Conservation (phyloP, 2,888 invertebrate species). For the Tetranychus piercei region DNA sequence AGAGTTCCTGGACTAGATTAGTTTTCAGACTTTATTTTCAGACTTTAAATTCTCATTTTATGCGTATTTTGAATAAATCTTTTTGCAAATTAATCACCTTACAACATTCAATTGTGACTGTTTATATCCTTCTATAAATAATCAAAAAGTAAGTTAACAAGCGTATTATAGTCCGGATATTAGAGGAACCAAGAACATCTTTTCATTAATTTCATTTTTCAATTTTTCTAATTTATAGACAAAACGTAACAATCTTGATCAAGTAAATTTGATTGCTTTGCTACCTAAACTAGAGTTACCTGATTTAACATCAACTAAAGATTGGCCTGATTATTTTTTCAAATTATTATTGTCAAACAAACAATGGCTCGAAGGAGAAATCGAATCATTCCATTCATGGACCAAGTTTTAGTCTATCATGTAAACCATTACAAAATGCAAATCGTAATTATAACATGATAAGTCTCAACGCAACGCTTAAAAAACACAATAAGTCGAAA, state of each 20-base stretch:
- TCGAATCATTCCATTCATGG: conserved; percentile 49
- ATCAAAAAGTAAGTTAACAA: background rate
- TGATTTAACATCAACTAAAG: background rate
- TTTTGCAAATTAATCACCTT: conserved; percentile 10
- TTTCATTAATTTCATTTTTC: background rate
- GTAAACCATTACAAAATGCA: background rate
- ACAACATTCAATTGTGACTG: background rate
- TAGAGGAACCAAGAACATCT: too few species aligned
- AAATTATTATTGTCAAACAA: conserved; percentile 46
- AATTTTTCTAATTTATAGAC: background rate
- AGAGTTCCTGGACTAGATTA: too few species aligned
- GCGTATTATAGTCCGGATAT: background rate
- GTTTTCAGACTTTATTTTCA: too few species aligned
- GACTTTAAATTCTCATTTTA: too few species aligned
- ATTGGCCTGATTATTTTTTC: conserved; percentile 42
- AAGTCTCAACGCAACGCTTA: background rate
- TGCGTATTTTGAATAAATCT: background rate
- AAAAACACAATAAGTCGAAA: background rate
- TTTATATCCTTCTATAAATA: background rate
- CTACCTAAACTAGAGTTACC: conserved; percentile 5
- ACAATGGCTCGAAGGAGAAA: conserved; percentile 43
- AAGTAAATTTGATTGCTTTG: background rate
- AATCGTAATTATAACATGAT: background rate
- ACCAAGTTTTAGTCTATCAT: conserved; percentile 38
- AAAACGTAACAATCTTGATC: background rate